A percentile compares a stretch with the other conserved stretches of the same genome.
These are phyloP conservation scores for Ephydatia muelleri DNA, from an alignment of 37 sponge, comb jelly and placozoan genomes.

Conservation along the genomic window DNA sequence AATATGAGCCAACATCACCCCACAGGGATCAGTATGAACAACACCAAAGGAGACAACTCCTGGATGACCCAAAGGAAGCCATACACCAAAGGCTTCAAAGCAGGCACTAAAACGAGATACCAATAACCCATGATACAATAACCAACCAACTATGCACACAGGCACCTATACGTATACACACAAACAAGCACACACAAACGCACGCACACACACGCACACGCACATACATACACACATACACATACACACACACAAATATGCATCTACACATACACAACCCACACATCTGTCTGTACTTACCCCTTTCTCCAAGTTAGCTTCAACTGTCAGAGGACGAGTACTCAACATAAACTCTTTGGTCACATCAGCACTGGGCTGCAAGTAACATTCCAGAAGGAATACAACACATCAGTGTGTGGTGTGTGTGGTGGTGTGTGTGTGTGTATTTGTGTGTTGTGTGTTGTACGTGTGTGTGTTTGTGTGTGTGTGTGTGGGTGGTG, in stretches of 20 bases:
- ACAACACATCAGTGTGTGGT: neutral
- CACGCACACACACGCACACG: too few species aligned
- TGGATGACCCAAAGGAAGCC: neutral
- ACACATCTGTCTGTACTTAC: neutral
- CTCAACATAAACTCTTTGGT: slow-evolving; percentile 91
- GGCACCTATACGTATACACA: neutral
- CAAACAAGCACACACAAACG: neutral
- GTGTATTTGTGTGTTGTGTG: too few species aligned
- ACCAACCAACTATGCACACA: too few species aligned
- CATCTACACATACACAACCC: neutral
- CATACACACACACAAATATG: neutral
- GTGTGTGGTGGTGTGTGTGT: neutral
- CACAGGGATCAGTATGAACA: too few species aligned
- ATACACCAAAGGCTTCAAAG: too few species aligned
- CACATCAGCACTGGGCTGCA: slow-evolving; percentile 83
- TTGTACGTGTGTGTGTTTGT: too few species aligned
- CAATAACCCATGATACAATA: too few species aligned
- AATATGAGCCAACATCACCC: too few species aligned
- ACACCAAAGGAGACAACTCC: too few species aligned
- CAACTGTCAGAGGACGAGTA: slow-evolving; percentile 82
- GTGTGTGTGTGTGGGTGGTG: too few species aligned
- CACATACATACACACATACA: neutral
- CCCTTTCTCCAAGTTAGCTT: slow-evolving; percentile 59
- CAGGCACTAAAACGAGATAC: too few species aligned
- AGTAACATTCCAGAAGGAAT: too few species aligned